These are phyloP conservation scores for Microtus pennsylvanicus DNA, from an alignment of 2,113 vertebrate species.

Conservation along the genomic window DNA sequence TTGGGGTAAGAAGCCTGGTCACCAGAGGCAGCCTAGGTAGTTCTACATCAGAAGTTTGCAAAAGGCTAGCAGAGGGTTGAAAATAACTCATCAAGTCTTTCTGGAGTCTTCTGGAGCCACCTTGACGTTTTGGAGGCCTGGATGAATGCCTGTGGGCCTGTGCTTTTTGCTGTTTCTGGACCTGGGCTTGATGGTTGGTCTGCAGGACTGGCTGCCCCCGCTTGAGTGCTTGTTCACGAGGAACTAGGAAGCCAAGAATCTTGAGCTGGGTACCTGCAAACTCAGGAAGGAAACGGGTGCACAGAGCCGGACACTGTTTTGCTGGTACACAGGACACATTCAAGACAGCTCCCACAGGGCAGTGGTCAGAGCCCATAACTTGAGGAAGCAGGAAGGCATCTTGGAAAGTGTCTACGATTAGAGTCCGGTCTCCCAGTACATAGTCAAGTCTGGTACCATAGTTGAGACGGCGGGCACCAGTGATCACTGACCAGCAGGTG, in stretches of 20 bases:
- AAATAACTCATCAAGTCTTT: conserved; percentile 90
- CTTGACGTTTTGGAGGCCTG: conserved; percentile 26
- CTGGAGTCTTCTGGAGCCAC: conserved; percentile 79
- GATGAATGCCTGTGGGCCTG: background rate
- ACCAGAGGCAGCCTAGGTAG: background rate
- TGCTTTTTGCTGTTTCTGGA: conserved; percentile 31
- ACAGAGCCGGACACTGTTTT: conserved; percentile 87
- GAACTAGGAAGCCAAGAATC: conserved; percentile 90
- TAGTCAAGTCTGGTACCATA: conserved; percentile 95
- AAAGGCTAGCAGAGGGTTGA: conserved; percentile 74
- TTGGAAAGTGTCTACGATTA: conserved; percentile 86
- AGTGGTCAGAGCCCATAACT: conserved; percentile 94
- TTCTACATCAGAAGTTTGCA: conserved; percentile 6
- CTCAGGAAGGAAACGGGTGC: conserved; percentile 90
- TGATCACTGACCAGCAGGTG: conserved; percentile 92
- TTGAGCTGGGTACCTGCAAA: conserved; percentile 90
- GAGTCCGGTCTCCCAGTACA: conserved; percentile 86
- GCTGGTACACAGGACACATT: conserved; percentile 84
- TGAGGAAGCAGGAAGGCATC: conserved; percentile 90
- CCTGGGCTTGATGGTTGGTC: conserved; percentile 61
- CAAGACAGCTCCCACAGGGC: conserved; percentile 90
- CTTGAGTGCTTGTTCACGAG: conserved; percentile 79
- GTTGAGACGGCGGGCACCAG: conserved; percentile 92
- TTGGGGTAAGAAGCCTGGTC: background rate
- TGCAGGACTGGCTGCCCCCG: conserved; percentile 77